Percentiles rank a stretch among this genome's conserved stretches.
Conservation (phyloP, 1,140 invertebrate genomes). For the Conus ventricosus region DNA sequence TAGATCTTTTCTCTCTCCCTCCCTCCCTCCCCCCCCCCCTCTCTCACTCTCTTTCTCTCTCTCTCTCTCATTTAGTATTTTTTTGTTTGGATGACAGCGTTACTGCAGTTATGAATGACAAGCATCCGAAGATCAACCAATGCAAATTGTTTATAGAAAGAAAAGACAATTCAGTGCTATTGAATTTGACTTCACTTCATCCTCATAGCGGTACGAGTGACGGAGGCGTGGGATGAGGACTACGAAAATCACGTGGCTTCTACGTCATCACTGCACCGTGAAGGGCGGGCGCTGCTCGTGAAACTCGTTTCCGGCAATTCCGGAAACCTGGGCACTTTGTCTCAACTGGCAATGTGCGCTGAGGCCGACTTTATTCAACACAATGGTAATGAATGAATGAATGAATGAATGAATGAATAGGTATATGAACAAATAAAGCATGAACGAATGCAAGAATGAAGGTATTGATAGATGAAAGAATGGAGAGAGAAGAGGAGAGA, state of each 20-base stretch:
- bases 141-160: too few species aligned
- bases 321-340: constrained; percentile 35
- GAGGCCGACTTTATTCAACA: constrained; percentile 58
- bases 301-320: constrained; percentile 28
- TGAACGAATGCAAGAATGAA: too few species aligned
- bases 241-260: constrained; percentile 36
- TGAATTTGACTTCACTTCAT: not conserved
- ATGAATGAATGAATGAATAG: too few species aligned
- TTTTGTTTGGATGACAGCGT: too few species aligned
- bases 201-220: constrained; percentile 49
- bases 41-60: too few species aligned
- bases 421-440: too few species aligned
- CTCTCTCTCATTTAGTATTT: too few species aligned
- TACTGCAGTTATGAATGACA: too few species aligned
- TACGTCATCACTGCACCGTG: constrained; percentile 42
- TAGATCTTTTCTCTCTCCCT: too few species aligned
- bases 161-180: too few species aligned
- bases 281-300: constrained; percentile 52
- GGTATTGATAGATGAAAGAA: not conserved
- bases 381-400: constrained; percentile 39
- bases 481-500: not conserved
- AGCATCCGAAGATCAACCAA: too few species aligned
- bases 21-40: too few species aligned
- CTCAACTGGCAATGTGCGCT: constrained; percentile 54
- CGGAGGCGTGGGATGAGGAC: constrained; percentile 57